Base-by-base conservation (phyloP, 2,113 vertebrate genomes). In the Clarias macrocephalus region DNA sequence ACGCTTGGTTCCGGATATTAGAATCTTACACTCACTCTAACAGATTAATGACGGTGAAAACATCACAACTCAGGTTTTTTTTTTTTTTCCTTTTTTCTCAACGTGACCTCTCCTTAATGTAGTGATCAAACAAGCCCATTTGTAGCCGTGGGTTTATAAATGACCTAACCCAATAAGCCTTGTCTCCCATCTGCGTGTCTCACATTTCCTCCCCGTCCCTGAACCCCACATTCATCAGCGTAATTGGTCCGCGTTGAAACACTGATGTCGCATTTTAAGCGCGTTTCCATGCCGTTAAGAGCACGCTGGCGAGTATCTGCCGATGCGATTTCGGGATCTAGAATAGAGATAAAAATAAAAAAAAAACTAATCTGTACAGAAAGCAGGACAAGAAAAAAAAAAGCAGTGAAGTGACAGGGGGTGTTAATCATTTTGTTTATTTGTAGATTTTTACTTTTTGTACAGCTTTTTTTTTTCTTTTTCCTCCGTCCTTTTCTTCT, bases 161-260 rank as follows among this genome's bases (percentile, higher is more conserved):
- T 92, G 92, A 94, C 92, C 92, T 94, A 95, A 94, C 90, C 92
- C 91, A 94, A 92, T 95, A 94, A 93, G 92, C 84, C 91, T 94
- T 91, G 93, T 94, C 93, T 95, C 90, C 89, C 88, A 93, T 93
- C 94, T 93, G 76, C 89, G 82, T 92, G 90, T 88, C 88, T 87
- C 54, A 88, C 93, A 89, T 93, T 93, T 91, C 92, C 94, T 94
- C 92, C 93, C 93, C 93, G 91, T 92, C 83, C 93, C 93, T 48
- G 92, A 92, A 93, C 91, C 89, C 92, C 93, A 93, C 94, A 96
- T 95, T 91, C 95, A 95, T 95, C 94, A 95, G 93, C 92, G 94
- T 95, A 95, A 95, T 95, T 94, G 93, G 92, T 88, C 89, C 89
- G 91, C 92, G 93, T 89, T 92, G 93, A 94, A 95, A 94, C 94